A percentile compares a stretch with the other conserved stretches of the same genome.
Conservation (phyloP, 2,113 vertebrate genomes). For the Oreocharis arfaki region DNA sequence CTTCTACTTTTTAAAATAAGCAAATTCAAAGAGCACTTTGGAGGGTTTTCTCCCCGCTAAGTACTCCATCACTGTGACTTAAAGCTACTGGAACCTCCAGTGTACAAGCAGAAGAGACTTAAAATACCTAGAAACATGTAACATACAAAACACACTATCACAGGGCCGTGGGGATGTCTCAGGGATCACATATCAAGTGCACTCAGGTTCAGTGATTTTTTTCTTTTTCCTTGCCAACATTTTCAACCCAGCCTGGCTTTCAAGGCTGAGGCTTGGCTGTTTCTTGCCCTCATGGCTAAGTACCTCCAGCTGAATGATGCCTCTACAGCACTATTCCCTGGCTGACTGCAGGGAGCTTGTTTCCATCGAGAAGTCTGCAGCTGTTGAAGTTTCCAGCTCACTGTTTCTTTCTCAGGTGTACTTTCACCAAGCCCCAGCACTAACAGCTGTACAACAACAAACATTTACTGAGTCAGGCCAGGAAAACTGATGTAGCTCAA, state of each 20-base stretch:
- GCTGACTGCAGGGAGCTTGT: not conserved
- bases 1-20: not conserved
- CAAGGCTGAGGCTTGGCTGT: not conserved
- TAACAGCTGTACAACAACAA: not conserved
- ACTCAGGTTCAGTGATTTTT: not conserved
- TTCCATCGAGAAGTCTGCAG: not conserved
- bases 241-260: not conserved
- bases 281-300: not conserved
- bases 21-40: not conserved
- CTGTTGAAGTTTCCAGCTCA: not conserved
- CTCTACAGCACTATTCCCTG: not conserved
- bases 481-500: not conserved
- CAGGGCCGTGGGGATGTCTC: not conserved
- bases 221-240: not conserved
- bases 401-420: not conserved
- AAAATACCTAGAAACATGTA: not conserved
- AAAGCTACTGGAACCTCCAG: not conserved
- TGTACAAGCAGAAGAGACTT: not conserved
- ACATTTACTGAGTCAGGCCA: not conserved
- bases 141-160: not conserved
- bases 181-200: not conserved
- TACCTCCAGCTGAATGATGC: not conserved
- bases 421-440: not conserved
- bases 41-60: not conserved
- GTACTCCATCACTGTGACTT: not conserved